Percentiles rank a stretch among this genome's conserved stretches.
Evolutionary conservation across 2,113 vertebrate species (phyloP).

Genomic region (Galemys pyrenaicus): DNA sequence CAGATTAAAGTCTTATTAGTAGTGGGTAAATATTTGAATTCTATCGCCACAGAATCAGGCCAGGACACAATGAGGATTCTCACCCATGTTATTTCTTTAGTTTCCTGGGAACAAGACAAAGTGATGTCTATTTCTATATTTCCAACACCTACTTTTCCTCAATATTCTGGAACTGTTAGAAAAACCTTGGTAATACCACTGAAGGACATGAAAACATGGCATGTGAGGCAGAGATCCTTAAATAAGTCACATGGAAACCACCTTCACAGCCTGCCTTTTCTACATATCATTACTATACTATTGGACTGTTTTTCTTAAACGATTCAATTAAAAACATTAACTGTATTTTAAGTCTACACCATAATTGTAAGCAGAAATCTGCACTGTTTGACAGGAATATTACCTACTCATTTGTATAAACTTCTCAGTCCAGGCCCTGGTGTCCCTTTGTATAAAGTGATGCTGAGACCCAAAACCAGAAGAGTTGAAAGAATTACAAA

Average conservation of each 20-base stretch:
- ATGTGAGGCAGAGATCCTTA: background rate
- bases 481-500: background rate
- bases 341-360: background rate
- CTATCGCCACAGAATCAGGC: background rate
- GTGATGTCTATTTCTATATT: background rate
- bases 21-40: background rate
- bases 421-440: background rate
- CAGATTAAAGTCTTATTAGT: background rate
- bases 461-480: background rate
- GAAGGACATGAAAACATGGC: background rate
- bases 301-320: background rate
- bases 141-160: background rate
- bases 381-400: background rate
- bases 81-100: background rate
- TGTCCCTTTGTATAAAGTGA: background rate
- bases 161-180: background rate
- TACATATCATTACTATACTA: background rate
- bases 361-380: background rate
- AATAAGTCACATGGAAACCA: background rate
- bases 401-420: background rate
- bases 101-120: conserved; percentile 45
- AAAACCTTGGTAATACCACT: background rate
- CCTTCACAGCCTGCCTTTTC: background rate
- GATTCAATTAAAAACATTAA: background rate
- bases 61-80: background rate